Conservation (phyloP, 2,113 vertebrate species). For the Ailurus styani region DNA sequence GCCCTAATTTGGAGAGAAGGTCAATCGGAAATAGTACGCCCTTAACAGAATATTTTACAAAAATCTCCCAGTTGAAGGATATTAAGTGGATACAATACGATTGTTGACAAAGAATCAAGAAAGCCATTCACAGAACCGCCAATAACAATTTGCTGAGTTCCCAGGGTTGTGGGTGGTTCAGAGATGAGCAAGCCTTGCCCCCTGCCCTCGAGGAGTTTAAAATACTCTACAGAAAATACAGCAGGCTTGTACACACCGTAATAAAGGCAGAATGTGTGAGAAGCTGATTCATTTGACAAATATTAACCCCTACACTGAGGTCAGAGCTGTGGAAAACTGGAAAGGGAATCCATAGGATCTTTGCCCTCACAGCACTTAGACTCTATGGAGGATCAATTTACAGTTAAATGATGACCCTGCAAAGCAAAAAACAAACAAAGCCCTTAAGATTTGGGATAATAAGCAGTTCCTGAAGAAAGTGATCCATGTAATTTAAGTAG, state of each 20-base stretch:
- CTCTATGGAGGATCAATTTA: not conserved
- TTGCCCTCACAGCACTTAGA: not conserved
- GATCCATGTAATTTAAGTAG: not conserved
- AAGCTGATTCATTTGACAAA: slow-evolving; percentile 22
- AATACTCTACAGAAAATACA: slow-evolving; percentile 9
- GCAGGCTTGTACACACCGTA: not conserved
- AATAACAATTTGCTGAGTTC: slow-evolving; percentile 53
- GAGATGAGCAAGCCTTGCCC: slow-evolving; percentile 40
- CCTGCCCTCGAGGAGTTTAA: not conserved
- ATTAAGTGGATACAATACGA: slow-evolving; percentile 53
- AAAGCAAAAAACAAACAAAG: slow-evolving; percentile 17
- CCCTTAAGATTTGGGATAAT: not conserved
- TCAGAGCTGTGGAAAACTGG: slow-evolving; percentile 12
- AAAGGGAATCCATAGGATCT: not conserved
- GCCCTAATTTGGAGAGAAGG: slow-evolving; percentile 42
- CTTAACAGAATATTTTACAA: slow-evolving; percentile 52
- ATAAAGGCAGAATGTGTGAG: slow-evolving; percentile 16
- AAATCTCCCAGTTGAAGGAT: slow-evolving; percentile 41
- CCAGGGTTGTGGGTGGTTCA: not conserved
- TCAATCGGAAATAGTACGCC: slow-evolving; percentile 62
- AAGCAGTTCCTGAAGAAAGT: not conserved
- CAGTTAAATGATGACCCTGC: slow-evolving; percentile 15
- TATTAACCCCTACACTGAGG: not conserved
- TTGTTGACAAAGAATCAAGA: slow-evolving; percentile 61
- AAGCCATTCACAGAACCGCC: slow-evolving; percentile 47